Conservation (phyloP, 2,888 invertebrate genomes). For the Buathra laborator region DNA sequence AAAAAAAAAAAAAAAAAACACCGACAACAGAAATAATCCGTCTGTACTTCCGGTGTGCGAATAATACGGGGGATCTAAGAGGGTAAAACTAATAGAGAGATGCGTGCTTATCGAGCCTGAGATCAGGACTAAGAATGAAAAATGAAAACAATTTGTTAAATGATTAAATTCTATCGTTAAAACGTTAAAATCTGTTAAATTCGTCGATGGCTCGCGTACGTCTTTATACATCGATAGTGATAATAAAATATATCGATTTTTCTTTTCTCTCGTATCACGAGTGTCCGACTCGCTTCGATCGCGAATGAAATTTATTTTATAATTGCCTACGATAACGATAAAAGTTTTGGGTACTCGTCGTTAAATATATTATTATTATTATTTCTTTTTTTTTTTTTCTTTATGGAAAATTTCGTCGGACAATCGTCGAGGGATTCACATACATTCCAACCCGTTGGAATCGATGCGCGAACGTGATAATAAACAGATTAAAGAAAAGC, state of each 20-base stretch:
- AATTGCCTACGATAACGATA: background rate
- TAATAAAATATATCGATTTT: constrained; percentile 42
- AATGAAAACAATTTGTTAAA: constrained; percentile 54
- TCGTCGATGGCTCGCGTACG: constrained; percentile 63
- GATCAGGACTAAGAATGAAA: constrained; percentile 68
- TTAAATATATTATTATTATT: constrained; percentile 2
- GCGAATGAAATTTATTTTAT: background rate
- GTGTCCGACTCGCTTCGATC: constrained; percentile 8
- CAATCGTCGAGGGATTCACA: constrained; percentile 39
- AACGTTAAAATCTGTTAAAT: constrained; percentile 42
- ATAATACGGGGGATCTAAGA: constrained; percentile 22
- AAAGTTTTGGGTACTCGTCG: background rate
- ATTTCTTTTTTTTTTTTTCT: constrained; percentile 10
- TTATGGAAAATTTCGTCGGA: constrained; percentile 18
- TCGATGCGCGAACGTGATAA: constrained; percentile 47
- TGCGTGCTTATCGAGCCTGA: constrained; percentile 68
- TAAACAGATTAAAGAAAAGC: constrained; percentile 31
- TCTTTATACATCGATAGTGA: constrained; percentile 46
- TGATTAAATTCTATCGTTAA: constrained; percentile 48
- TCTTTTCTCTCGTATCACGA: background rate
- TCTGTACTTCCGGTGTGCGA: constrained; percentile 42
- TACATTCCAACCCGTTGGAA: constrained; percentile 66
- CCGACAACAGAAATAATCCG: constrained; percentile 19
- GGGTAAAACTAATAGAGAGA: constrained; percentile 46
- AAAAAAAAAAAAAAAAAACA: no score